Conservation (phyloP, 1,140 invertebrate species). For the Goniozus legneri region DNA sequence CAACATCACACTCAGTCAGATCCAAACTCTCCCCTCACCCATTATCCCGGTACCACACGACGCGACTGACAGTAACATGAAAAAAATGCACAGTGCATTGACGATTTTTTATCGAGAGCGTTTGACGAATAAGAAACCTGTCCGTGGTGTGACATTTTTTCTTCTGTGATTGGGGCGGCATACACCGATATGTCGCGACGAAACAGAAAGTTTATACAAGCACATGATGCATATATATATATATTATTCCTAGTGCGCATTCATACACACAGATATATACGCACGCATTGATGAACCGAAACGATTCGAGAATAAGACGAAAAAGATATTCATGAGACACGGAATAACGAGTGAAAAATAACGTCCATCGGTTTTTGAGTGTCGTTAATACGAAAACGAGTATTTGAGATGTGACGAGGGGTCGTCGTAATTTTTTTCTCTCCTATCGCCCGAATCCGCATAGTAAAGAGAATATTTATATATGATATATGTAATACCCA, state of each 20-base stretch:
- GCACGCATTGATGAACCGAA: background rate
- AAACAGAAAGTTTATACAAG: slow-evolving; percentile 26
- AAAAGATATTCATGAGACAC: slow-evolving; percentile 20
- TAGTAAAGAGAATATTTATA: too few species aligned
- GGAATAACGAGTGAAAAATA: slow-evolving; percentile 23
- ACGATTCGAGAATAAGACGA: background rate
- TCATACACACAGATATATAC: slow-evolving; percentile 9
- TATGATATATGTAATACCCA: background rate
- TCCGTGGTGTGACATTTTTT: slow-evolving; percentile 66
- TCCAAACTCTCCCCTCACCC: slow-evolving; percentile 23
- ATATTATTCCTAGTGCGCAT: slow-evolving; percentile 3
- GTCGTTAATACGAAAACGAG: slow-evolving; percentile 49
- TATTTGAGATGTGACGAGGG: slow-evolving; percentile 34
- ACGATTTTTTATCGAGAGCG: slow-evolving; percentile 39
- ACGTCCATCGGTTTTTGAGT: slow-evolving; percentile 62
- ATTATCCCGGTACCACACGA: slow-evolving; percentile 24
- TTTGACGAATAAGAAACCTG: slow-evolving; percentile 38
- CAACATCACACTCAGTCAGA: too few species aligned
- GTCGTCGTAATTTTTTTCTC: slow-evolving; percentile 44
- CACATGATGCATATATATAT: slow-evolving; percentile 5
- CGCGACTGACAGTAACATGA: slow-evolving; percentile 28
- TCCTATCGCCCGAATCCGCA: slow-evolving; percentile 14
- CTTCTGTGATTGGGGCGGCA: slow-evolving; percentile 68
- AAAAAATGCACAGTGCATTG: slow-evolving; percentile 17
- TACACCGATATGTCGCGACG: slow-evolving; percentile 52